Conservation (phyloP, 2,888 invertebrate species). For the Leucozona laternaria region DNA sequence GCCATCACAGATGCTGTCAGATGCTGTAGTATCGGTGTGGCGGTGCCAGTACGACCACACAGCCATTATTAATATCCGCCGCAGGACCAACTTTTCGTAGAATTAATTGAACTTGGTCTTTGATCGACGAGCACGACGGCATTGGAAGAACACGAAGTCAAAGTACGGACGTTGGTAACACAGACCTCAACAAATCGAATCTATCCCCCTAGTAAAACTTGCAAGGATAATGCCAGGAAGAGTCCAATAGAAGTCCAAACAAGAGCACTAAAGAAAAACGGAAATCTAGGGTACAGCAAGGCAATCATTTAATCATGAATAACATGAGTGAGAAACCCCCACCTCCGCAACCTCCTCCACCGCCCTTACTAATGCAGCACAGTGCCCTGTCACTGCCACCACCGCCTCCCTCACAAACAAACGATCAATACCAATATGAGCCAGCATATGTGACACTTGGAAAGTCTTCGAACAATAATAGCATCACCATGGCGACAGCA, state of each 20-base stretch:
- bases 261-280: conserved; percentile 35
- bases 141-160: conserved; percentile 5
- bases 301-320: conserved; percentile 63
- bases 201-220: conserved; percentile 11
- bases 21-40: conserved; percentile 28
- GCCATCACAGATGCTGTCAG: conserved; percentile 46
- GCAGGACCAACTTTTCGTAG: conserved; percentile 61
- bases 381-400: conserved; percentile 39
- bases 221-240: conserved; percentile 42
- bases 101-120: conserved; percentile 70
- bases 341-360: conserved; percentile 65
- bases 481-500: conserved; percentile 63
- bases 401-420: conserved; percentile 38
- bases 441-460: conserved; percentile 66
- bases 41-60: conserved; percentile 28
- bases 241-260: conserved; percentile 46
- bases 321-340: conserved; percentile 66
- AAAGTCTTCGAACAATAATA: conserved; percentile 65
- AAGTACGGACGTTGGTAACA: conserved; percentile 16
- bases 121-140: conserved; percentile 52
- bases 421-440: conserved; percentile 70
- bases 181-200: conserved; percentile 52
- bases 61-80: conserved; percentile 53
- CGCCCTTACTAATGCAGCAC: conserved; percentile 60
- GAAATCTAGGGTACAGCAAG: conserved; percentile 28